Base-by-base conservation (phyloP, 2,888 invertebrate species). In the Drosophila mimetica region DNA sequence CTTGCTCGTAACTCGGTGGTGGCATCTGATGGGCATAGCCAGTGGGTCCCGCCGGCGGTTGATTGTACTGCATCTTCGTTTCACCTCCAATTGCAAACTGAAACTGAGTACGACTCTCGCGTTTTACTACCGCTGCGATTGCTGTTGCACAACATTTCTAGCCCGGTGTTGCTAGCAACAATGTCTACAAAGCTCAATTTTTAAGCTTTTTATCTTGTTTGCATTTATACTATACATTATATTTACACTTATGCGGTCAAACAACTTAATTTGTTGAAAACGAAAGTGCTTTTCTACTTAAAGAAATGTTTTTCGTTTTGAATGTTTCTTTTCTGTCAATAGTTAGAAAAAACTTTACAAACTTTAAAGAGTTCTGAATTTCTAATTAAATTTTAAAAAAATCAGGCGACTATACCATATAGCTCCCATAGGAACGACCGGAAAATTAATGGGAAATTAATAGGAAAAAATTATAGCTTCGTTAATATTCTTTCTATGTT, bases 1-100 rank as follows among this genome's bases (percentile, higher is more conserved):
- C 90, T 73, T 90, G 90, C 48, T 90, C 90, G 47, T 90, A 90
- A 9, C 86, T 81, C 2, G 91, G 91, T 5, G 89, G 86, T 20
- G 54, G 76, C 7, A 59, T 34, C 39, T 58, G 75, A 47, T 65
- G 61, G n/a, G 34, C 70, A 44, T 60, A 58, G 14, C 53, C 37
- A 5, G 65, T 42, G 3, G 48, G 13, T 0, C 63, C 59, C 47
- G 72, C 48, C 28, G 69, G 59, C 11, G 44, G 51, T 2, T 73
- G 60, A 30, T 42, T 54, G 75, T 67, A 34, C 39, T 69, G 81
- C 47, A 55, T 41, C 41, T 64, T 28, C 14, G 44, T 3, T 60
- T 37, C 55, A 13, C 8, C 16, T 36, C 34, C 18, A 25, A 37
- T 47, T 36, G 32, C 64, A 11, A 36, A 50, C 58, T 25, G 25